Evolutionary conservation across 1,140 invertebrate species (phyloP).

Genomic region (Teleopsis dalmanni): DNA sequence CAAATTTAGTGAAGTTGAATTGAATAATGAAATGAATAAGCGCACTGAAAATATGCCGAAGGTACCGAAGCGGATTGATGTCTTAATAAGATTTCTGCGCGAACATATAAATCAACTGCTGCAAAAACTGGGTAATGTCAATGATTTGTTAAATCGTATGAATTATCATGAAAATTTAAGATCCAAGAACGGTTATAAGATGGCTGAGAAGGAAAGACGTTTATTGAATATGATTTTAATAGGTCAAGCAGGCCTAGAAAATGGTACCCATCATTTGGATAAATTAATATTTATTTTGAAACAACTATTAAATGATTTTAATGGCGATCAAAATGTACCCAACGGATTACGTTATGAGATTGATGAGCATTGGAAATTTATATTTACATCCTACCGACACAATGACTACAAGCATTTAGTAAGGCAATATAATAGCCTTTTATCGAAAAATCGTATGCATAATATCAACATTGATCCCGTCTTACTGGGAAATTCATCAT

Average conservation of each 20-base stretch:
- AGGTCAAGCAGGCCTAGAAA: slow-evolving; percentile 48
- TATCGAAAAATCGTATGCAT: slow-evolving; percentile 25
- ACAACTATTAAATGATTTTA: slow-evolving; percentile 40
- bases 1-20: slow-evolving; percentile 30
- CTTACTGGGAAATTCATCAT: slow-evolving; percentile 22
- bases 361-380: slow-evolving; percentile 45
- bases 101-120: slow-evolving; percentile 27
- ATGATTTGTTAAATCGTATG: slow-evolving; percentile 43
- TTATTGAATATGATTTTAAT: slow-evolving; percentile 50
- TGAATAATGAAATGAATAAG: slow-evolving; percentile 12
- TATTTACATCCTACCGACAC: slow-evolving; percentile 45
- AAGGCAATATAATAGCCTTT: slow-evolving; percentile 37
- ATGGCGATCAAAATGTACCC: slow-evolving; percentile 40
- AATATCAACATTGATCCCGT: slow-evolving; percentile 25
- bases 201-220: slow-evolving; percentile 40
- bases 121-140: slow-evolving; percentile 39
- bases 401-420: slow-evolving; percentile 46
- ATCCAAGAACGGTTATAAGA: slow-evolving; percentile 44
- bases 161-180: slow-evolving; percentile 45
- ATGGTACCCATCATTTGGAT: slow-evolving; percentile 46
- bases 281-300: slow-evolving; percentile 43
- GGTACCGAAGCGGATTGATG: slow-evolving; percentile 28
- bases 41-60: slow-evolving; percentile 13
- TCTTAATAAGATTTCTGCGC: slow-evolving; percentile 27
- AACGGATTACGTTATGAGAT: slow-evolving; percentile 44